Evolutionary conservation across 2,888 invertebrate species (phyloP).

Genomic region (Ctena decussata): DNA sequence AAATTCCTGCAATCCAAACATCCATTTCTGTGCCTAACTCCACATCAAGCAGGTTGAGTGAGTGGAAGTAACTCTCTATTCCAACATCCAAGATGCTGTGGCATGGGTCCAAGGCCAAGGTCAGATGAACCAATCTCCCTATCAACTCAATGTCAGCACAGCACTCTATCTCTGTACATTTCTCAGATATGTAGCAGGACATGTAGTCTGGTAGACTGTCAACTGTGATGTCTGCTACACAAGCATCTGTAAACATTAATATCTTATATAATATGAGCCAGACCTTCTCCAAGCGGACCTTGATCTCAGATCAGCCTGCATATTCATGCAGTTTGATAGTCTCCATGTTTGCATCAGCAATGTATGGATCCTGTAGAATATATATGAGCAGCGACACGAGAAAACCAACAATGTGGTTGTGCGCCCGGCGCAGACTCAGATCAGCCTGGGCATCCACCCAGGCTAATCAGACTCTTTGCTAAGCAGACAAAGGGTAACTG

Average conservation of each 20-base stretch:
- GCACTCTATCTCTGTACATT: slow-evolving; percentile 66
- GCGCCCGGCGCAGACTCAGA: no score
- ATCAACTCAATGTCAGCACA: slow-evolving; percentile 51
- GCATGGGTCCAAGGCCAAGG: slow-evolving; percentile 38
- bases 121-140: slow-evolving; percentile 19
- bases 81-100: slow-evolving; percentile 19
- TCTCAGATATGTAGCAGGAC: slow-evolving; percentile 36
- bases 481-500: no score
- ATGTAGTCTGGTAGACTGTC: slow-evolving; percentile 36
- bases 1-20: slow-evolving; percentile 57
- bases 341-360: no score
- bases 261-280: no score
- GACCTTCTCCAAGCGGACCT: no score
- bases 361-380: no score
- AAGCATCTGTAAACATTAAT: slow-evolving; percentile 36
- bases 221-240: slow-evolving; percentile 14
- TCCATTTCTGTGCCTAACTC: slow-evolving; percentile 50
- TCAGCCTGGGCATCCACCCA: no score
- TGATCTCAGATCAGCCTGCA: no score
- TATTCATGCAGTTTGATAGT: no score
- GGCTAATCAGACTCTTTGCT: no score
- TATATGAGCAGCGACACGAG: no score
- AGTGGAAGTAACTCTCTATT: slow-evolving; percentile 21
- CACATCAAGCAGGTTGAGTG: slow-evolving; percentile 36
- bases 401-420: no score